phyloP scores from a whole-genome alignment of 64 coral and sea anemone genomes.

The Platygyra sinensis region DNA sequence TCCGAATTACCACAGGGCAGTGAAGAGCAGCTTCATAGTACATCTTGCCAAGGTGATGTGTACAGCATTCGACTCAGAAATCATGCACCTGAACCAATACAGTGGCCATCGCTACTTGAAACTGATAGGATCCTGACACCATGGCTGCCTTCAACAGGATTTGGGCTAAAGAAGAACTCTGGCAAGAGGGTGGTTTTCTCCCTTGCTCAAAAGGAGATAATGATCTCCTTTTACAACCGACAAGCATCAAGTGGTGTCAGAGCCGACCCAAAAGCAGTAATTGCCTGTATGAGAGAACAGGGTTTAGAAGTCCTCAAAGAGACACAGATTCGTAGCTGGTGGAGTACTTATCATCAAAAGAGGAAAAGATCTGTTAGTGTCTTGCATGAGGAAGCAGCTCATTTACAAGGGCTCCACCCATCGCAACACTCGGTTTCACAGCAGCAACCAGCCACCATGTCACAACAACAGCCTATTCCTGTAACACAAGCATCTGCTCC shows the following conservation, averaged over 20 bases:
- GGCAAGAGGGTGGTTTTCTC: constrained; percentile 15
- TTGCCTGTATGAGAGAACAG: background rate
- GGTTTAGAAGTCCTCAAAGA: background rate
- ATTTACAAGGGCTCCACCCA: too few species aligned
- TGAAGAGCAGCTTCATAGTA: background rate
- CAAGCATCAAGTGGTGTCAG: background rate
- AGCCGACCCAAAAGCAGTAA: background rate
- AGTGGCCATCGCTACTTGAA: background rate
- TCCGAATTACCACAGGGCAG: background rate
- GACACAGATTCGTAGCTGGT: too few species aligned
- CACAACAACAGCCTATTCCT: too few species aligned
- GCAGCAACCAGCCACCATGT: too few species aligned
- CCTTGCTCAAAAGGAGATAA: background rate
- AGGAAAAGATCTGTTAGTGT: too few species aligned
- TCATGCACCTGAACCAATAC: constrained; percentile 3
- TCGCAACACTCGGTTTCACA: too few species aligned
- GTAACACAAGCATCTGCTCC: too few species aligned
- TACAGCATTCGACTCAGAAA: background rate
- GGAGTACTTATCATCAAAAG: too few species aligned
- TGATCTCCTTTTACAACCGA: constrained; percentile 20
- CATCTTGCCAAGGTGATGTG: background rate
- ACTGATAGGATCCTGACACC: too few species aligned
- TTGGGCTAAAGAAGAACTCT: too few species aligned
- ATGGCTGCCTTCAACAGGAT: too few species aligned
- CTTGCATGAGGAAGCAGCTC: too few species aligned